Base-by-base conservation (phyloP, 2,113 vertebrate species). In the Callocephalon fimbriatum region DNA sequence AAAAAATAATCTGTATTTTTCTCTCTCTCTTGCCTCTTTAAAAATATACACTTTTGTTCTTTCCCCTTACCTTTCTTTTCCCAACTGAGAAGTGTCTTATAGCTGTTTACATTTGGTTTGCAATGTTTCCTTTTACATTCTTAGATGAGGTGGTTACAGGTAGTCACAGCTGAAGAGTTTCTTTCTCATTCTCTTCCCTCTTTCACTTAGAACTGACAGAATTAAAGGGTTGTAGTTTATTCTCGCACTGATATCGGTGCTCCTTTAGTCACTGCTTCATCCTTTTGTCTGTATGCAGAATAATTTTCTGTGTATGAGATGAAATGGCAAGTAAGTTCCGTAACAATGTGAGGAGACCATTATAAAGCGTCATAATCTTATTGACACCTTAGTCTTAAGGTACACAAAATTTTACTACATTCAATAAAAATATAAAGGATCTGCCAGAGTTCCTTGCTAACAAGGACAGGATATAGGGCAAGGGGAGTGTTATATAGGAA, bases 11-110 rank as follows among this genome's bases (percentile, higher is more conserved):
- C 59, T 92, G 68, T 96, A 61, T 91, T 86, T 92, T 92, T 82
- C 62, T 96, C 67, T 94, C 73, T 90, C 72, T 77, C 79, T 89
- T 88, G 48, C 51, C 74, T 96, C 86, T 88, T 86, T 82, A 88
- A 70, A 84, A 84, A 72, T 10, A 21, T 86, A 50, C 25, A 76
- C n/a, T 40, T 86, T 83, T 82, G 56, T 59, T 63, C 89, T 71
- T 71, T 27, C 47, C 68, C 71, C 37, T 73, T 84, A 31, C 50
- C 76, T 82, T 61, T 56, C 10, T 51, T 61, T 44, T 20, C 10
- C 26, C 38, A 44, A 38, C 13, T n/a, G 72, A 77, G 65, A 84
- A 94, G 73, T 71, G 84, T 91, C 32, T 89, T 81, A 31, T 31
- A 37, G 61, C 23, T 94, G 56, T 90, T 96, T 85, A 75, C 20